Evolutionary conservation across 1,140 invertebrate genomes (phyloP), one percentile per base, ranked within the genome.

Genomic region (Harlomillsia oculata): DNA sequence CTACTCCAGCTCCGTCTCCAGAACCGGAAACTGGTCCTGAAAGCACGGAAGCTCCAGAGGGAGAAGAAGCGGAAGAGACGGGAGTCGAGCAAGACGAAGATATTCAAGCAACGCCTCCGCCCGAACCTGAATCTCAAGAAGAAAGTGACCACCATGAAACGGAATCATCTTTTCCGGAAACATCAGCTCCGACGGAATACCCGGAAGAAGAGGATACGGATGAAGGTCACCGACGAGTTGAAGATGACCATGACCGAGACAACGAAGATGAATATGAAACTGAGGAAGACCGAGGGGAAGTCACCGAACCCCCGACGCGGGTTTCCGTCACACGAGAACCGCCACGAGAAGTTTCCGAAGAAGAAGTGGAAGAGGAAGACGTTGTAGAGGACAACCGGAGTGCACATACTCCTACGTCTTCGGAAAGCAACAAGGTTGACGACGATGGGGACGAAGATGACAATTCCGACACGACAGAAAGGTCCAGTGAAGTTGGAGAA

Each of bases 51-150:
- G 14, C 29, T 28, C 44, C 16, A 20, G 46, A 36, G 25, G 59
- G 39, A 23, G 32, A 56, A n/a, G 46, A 34, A n/a, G 55, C 21
- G 25, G 48, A 60, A 20, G 51, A 49, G 34, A 34, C n/a, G 18
- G 56, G 39, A 34, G 29, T 36, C 14, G 44, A 46, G 6, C n/a
- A 37, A 54, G 13, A 18, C 32, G 44, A 4, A 16, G 6, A 34
- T n/a, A n/a, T 9, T 9, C 8, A 34, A 34, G 32, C 32, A 34
- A n/a, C n/a, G 8, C 32, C 32, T n/a, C 8, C 32, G 8, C 8
- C 32, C 8, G 32, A 34, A 34, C 8, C 32, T 34, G 32, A 34
- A 34, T n/a, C 32, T 9, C 8, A 34, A 34, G 32, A 8, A 9
- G 32, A n/a, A 34, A 34, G 32, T 34, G 45, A 48, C 11, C 45